Percentiles rank a stretch among this genome's conserved stretches.
Conservation (phyloP, 2,113 vertebrate genomes). For the Varanus salvator region DNA sequence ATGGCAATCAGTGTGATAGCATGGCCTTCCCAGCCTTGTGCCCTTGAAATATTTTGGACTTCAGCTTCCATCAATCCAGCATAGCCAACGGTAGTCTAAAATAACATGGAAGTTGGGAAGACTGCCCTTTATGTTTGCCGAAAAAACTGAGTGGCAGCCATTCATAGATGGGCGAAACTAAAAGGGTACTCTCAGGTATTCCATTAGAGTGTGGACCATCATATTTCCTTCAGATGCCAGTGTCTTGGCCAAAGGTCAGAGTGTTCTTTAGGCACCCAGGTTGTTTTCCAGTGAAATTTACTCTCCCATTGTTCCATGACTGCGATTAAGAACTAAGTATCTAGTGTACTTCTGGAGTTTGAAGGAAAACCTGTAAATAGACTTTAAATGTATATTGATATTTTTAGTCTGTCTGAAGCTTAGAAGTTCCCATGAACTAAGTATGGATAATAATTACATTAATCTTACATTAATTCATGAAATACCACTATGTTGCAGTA, state of each 20-base stretch:
- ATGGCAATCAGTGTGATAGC: neutral
- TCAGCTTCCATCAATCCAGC: too few species aligned
- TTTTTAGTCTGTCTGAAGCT: neutral
- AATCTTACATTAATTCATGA: too few species aligned
- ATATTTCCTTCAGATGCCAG: neutral
- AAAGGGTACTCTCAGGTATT: neutral
- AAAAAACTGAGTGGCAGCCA: neutral
- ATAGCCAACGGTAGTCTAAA: too few species aligned
- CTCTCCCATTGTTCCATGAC: neutral
- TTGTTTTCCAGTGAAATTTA: too few species aligned
- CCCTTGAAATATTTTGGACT: too few species aligned
- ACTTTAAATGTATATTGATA: neutral
- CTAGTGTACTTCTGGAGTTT: neutral
- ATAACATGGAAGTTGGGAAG: too few species aligned
- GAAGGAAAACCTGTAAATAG: neutral
- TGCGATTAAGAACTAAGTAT: neutral
- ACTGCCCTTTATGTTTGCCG: neutral
- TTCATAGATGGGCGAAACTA: neutral
- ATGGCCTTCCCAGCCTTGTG: neutral
- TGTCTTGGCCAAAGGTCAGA: neutral
- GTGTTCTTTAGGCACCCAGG: neutral
- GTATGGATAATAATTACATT: neutral
- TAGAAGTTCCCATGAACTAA: neutral
- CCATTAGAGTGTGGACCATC: neutral
- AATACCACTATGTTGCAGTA: too few species aligned